Evolutionary conservation across 2,888 invertebrate species (phyloP).

Genomic region (Drosophila mayaguana): DNA sequence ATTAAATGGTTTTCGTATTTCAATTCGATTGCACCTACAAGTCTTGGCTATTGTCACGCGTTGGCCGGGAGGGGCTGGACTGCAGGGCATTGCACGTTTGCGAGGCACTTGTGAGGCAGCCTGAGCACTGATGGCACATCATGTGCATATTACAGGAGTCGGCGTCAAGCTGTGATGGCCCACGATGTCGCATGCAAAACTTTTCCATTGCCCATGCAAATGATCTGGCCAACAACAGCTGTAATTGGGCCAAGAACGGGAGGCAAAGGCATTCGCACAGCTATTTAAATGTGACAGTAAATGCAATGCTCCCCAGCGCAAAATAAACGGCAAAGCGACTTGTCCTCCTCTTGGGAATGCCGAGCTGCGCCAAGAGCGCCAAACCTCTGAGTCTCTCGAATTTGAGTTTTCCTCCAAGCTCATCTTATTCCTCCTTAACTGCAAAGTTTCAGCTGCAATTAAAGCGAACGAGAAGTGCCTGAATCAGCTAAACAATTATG

Average conservation of each 20-base stretch:
- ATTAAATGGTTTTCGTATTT: constrained; percentile 69
- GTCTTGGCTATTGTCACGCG: constrained; percentile 35
- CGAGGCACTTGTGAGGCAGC: constrained; percentile 6
- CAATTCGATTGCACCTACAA: constrained; percentile 65
- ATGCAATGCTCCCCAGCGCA: constrained; percentile 41
- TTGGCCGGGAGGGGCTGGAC: background rate
- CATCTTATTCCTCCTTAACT: background rate
- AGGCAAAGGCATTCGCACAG: constrained; percentile 26
- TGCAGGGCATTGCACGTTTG: constrained; percentile 5
- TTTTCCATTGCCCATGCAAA: constrained; percentile 69
- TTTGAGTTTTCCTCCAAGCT: background rate
- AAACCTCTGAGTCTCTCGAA: background rate
- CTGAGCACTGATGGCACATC: constrained; percentile 45
- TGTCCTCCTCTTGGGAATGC: constrained; percentile 4
- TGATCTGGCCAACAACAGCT: constrained; percentile 43
- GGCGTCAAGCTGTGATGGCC: constrained; percentile 51
- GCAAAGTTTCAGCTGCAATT: constrained; percentile 24
- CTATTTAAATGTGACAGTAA: constrained; percentile 55
- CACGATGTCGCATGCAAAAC: constrained; percentile 42
- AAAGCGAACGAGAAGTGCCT: background rate
- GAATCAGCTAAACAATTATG: background rate
- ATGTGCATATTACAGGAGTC: constrained; percentile 44
- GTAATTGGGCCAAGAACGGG: background rate
- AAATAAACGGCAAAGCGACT: constrained; percentile 29
- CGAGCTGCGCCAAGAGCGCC: background rate